Conservation (phyloP, 2,797 vertebrate species). For the Poeciliopsis gracilis region DNA sequence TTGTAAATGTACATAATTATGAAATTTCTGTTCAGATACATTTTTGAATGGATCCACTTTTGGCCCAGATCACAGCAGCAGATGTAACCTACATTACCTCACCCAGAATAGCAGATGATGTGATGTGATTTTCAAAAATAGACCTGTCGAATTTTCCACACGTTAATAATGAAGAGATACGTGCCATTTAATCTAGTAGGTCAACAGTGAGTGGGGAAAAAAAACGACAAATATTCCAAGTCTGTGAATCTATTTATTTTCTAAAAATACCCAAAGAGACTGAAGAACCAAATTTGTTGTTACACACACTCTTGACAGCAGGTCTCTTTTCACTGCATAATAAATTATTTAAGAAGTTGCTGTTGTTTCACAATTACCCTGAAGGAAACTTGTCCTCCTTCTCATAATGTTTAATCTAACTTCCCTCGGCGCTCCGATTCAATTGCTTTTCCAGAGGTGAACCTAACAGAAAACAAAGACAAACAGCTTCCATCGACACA, state of each 20-base stretch:
- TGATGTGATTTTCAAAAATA: conserved; percentile 70
- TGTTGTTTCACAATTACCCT: conserved; percentile 6
- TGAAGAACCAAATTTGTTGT: neutral
- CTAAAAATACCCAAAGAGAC: conserved; percentile 8
- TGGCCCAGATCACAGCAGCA: conserved; percentile 60
- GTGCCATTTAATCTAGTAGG: conserved; percentile 13
- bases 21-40: conserved; percentile 14
- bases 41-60: conserved; percentile 27
- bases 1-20: neutral
- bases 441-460: conserved; percentile 60
- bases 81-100: conserved; percentile 75
- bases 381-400: conserved; percentile 17
- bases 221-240: conserved; percentile 9
- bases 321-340: neutral
- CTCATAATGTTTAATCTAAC: conserved; percentile 50
- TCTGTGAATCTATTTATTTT: neutral
- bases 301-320: neutral
- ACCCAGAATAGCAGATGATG: conserved; percentile 66
- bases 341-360: conserved; percentile 6
- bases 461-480: conserved; percentile 62
- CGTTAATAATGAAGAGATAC: conserved; percentile 13
- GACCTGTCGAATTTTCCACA: conserved; percentile 65
- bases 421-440: conserved; percentile 26
- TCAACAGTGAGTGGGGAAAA: conserved; percentile 18
- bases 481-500: conserved; percentile 44